These are phyloP conservation scores for Thermophis baileyi DNA, from an alignment of 2,113 vertebrate species.

Conservation along the genomic window DNA sequence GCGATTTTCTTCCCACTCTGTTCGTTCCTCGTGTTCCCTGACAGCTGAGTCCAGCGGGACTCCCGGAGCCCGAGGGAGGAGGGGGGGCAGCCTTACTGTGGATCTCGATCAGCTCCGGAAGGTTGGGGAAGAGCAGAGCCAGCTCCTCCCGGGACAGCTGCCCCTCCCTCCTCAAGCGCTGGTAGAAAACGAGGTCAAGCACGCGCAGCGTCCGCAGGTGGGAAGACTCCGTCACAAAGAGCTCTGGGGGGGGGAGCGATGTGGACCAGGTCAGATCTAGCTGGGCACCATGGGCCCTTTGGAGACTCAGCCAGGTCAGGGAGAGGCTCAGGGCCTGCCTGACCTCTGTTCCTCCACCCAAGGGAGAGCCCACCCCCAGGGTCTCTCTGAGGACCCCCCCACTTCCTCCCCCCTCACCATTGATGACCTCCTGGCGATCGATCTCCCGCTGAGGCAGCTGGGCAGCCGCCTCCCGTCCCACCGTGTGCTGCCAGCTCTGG, in stretches of 20 bases:
- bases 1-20: neutral
- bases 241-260: constrained; percentile 67
- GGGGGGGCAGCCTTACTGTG: constrained; percentile 76
- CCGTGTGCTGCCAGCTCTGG: constrained; percentile 87
- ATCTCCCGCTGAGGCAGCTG: constrained; percentile 77
- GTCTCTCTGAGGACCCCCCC: neutral
- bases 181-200: constrained; percentile 87
- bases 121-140: constrained; percentile 87
- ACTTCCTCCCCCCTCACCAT: constrained; percentile 69
- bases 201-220: constrained; percentile 87
- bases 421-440: constrained; percentile 91
- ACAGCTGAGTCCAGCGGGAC: neutral
- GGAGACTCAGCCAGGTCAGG: neutral
- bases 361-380: neutral
- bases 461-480: constrained; percentile 74
- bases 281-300: neutral
- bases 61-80: rapidly evolving
- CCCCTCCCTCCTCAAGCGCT: constrained; percentile 79
- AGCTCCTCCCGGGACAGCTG: constrained; percentile 82
- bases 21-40: neutral
- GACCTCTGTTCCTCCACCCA: neutral
- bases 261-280: rapidly evolving
- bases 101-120: constrained; percentile 84
- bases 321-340: neutral
- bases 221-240: constrained; percentile 85